Evolutionary conservation across 35 echinoderm and acorn worm genomes (phyloP), one percentile per base, ranked within the genome.

Genomic region (Stichopus chloronotus): DNA sequence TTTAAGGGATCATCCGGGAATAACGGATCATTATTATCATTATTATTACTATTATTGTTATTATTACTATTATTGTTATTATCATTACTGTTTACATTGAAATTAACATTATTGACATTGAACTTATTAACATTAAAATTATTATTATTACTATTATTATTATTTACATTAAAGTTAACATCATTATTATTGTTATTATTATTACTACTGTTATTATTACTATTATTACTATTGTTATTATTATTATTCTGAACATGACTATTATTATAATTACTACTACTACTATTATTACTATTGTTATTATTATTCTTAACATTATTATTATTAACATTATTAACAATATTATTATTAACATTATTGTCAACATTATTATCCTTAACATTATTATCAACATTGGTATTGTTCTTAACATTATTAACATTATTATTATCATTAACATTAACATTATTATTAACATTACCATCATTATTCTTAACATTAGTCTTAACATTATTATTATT

Each of bases 51-150:
- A n/a, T n/a, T n/a, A n/a, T n/a, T n/a, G n/a, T 80, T 80, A 80
- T 80, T 80, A 80, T 80, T 80, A 80, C 19, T 80, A 80, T 80
- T 80, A 79, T 79, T 79, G 20, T 79, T 79, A 79, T 79, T 79
- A 79, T 79, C 20, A 79, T 79, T 79, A 79, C 20, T 79, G 20
- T 79, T 71, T 11, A 11, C n/a, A 71, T 71, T 71, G n/a, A 11
- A 11, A 71, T 71, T 71, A 71, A 11, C n/a, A 5, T 79, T 79
- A 5, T 79, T 79, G 4, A 13, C 2, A 79, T 79, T 5, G 20
- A 13, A 1, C 9, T 79, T 5, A 79, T 79, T 79, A 79, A 14
- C 21, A 53, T 79, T 79, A 10, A 14, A 14, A 79, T 79, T 79
- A 79, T 79, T 79, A 79, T 79, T 79, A 79, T 79, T 79, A 6